Base-by-base conservation (phyloP, 2,888 invertebrate species). In the Luperina nickerlii region DNA sequence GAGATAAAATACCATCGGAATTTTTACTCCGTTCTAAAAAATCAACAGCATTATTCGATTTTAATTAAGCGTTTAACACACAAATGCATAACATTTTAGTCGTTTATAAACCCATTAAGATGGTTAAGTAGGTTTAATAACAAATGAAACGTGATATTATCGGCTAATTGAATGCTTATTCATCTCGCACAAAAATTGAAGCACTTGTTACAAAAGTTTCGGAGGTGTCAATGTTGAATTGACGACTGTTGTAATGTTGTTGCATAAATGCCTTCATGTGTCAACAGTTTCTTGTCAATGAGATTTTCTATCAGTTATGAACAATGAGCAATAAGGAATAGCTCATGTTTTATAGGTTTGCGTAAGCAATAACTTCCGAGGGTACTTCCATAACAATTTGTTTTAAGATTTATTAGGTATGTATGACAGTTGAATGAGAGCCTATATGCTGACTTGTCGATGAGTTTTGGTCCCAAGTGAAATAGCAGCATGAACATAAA, bases 271-370 rank as follows among this genome's bases (percentile, higher is more conserved):
- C 38, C 72, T 15, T 57, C 80, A 82, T 81, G 80, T 91, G 91
- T 88, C 86, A 91, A 91, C 90, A 91, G 90, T 93, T 93, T 91
- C 91, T 89, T 89, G 80, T 79, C 51, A 24, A 54, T 38, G 8
- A 62, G 73, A 76, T 80, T 73, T 67, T 84, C 85, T 74, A 73
- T 82, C 68, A 48, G 62, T 63, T 74, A 74, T 54, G 74, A 86
- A 87, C 89, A 87, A 87, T 87, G 75, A 51, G 80, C 62, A 82
- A 87, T 87, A 81, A 88, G 84, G 81, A 84, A 88, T 84, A 76
- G 42, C 27, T 84, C 71, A 68, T 65, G 80, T 83, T 85, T 85
- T 77, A 74, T 86, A 60, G 45, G 38, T 76, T 82, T 80, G 73
- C 71, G 74, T 76, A 87, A 87, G 51, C 68, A 68, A 20, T 67